Percentiles rank a stretch among this genome's conserved stretches.
Evolutionary conservation across 2,888 invertebrate species (phyloP).

Genomic region (Leucania comma): DNA sequence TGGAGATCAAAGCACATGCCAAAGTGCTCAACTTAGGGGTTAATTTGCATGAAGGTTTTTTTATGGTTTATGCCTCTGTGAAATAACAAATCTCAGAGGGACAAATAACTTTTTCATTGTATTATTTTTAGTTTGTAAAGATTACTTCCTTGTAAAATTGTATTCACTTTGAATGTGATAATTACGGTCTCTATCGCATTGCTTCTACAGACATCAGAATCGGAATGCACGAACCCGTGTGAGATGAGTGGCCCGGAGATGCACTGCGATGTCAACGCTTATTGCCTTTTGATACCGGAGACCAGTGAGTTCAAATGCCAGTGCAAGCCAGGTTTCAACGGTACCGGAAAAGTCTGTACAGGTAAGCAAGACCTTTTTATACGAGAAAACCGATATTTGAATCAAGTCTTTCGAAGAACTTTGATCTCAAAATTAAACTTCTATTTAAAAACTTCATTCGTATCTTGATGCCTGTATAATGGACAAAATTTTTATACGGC

Average conservation of each 20-base stretch:
- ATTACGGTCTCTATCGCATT: not conserved
- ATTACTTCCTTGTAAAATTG: not conserved
- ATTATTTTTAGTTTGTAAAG: not conserved
- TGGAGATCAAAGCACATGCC: conserved; percentile 46
- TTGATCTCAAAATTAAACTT: conserved; percentile 36
- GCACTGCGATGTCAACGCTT: conserved; percentile 96
- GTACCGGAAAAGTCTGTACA: conserved; percentile 95
- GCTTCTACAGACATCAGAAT: conserved; percentile 92
- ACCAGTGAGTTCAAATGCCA: conserved; percentile 97
- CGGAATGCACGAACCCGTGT: conserved; percentile 97
- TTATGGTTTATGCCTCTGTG: conserved; percentile 15
- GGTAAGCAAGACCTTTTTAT: conserved; percentile 79
- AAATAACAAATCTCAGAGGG: conserved; percentile 1
- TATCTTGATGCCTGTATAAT: conserved; percentile 51
- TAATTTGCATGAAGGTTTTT: conserved; percentile 36
- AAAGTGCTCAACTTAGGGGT: conserved; percentile 36
- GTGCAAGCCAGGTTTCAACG: conserved; percentile 98
- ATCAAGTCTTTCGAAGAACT: conserved; percentile 19
- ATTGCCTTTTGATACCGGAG: conserved; percentile 95
- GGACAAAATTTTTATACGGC: conserved; percentile 40
- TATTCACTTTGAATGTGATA: not conserved
- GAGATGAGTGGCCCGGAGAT: conserved; percentile 95
- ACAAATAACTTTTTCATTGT: not conserved
- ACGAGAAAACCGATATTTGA: conserved; percentile 14
- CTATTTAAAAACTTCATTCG: conserved; percentile 35